Evolutionary conservation across 2,888 invertebrate genomes (phyloP), one percentile per base, ranked within the genome.

Genomic region (Cataglyphis albicans): DNA sequence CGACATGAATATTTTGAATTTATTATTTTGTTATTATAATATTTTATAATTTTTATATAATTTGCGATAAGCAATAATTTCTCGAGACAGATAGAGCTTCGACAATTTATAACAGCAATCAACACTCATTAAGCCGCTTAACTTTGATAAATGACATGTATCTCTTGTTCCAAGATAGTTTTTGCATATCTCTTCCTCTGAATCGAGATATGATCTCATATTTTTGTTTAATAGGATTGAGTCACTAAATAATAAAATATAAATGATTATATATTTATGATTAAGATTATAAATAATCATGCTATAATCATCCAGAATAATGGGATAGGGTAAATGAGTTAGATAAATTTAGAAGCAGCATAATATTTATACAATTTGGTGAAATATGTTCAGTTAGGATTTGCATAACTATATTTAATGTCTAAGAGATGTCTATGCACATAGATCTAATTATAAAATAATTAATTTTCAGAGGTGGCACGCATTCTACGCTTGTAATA

Each of bases 401-500:
- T 15, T 15, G 12, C 12, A 18, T 25, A 29, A 57, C 25, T 21
- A 12, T 21, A 12, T 25, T 25, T 15, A 4, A 21, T 35, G 1
- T 9, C 15, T n/a, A 1, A 44, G 4, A 44, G 44, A 44, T 44
- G 12, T 6, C 2, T 64, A 18, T 10, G 0, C 18, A 52, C 1
- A 57, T 3, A 57, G 41, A 72, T 4, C 29, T 15, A n/a, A 70
- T 70, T 21, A 18, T 25, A 48, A 75, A 29, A 61, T 41, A 18
- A 65, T 75, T 75, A 25, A 75, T 18, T 59, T 86, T 59, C 95
- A 98, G 98, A 38, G 98, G 98, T 61, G 98, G 97, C 41, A 98
- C 98, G 83, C 97, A 97, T 93, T 98, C 98, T 18, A 97, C 97
- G 83, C 95, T 98, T 63, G 96, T 98, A 44, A 96, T 98, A 84